Conservation (phyloP, 2,113 vertebrate genomes). For the Romanogobio albipinnatus region DNA sequence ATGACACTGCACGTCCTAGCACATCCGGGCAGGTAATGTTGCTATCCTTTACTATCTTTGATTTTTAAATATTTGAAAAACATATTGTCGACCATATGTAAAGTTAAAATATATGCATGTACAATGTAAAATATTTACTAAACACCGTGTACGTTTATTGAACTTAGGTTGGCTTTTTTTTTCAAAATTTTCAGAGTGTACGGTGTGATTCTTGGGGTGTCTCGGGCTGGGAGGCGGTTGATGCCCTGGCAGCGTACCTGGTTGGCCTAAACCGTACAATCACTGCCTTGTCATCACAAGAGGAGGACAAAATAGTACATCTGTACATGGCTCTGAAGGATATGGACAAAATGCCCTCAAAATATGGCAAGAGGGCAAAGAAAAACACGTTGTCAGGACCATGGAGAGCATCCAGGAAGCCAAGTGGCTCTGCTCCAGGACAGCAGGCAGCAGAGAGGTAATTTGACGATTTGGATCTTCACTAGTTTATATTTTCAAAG, state of each 20-base stretch:
- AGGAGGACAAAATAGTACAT: not conserved
- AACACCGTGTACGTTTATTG: not conserved
- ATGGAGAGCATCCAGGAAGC: no score
- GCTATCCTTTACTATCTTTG: not conserved
- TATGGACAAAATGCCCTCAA: not conserved
- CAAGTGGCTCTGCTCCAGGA: no score
- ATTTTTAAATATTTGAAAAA: not conserved
- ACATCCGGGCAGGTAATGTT: not conserved
- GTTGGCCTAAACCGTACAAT: not conserved
- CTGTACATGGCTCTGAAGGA: not conserved
- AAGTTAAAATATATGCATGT: not conserved
- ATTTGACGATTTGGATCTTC: no score
- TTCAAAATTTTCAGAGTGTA: not conserved
- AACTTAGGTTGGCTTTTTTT: not conserved
- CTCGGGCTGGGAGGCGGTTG: not conserved
- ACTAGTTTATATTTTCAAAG: no score
- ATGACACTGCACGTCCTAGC: not conserved
- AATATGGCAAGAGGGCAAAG: no score
- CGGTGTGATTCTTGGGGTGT: not conserved
- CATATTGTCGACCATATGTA: not conserved
- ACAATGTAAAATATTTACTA: not conserved
- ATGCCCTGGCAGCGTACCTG: not conserved
- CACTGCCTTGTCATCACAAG: constrained; percentile 4
- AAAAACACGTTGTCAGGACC: no score
- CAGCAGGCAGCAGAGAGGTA: no score